Conservation (phyloP, 2,888 invertebrate species). For the Hedya salicella region DNA sequence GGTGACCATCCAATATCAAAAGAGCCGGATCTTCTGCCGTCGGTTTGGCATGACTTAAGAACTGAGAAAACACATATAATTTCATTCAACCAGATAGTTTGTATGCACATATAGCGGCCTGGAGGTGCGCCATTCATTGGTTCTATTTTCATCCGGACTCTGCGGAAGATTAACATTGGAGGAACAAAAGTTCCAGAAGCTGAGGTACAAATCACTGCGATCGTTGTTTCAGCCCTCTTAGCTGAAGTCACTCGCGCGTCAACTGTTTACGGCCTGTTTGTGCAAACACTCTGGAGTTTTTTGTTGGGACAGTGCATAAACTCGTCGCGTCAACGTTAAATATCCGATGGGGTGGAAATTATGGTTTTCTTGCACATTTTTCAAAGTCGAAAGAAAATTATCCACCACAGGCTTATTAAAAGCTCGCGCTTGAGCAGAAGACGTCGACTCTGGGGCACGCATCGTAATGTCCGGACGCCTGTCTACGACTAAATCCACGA, state of each 20-base stretch:
- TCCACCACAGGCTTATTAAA: neutral
- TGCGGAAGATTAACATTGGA: conserved; percentile 53
- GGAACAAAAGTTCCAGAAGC: conserved; percentile 53
- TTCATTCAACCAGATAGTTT: conserved; percentile 52
- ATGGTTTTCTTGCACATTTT: conserved; percentile 43
- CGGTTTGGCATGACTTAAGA: neutral
- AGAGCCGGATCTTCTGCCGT: neutral
- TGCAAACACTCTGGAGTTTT: conserved; percentile 49
- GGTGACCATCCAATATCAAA: neutral
- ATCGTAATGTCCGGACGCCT: neutral
- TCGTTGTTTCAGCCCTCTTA: conserved; percentile 52
- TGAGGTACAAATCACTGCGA: conserved; percentile 51
- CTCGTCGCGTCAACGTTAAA: conserved; percentile 57
- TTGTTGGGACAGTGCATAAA: conserved; percentile 50
- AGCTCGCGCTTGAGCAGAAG: too few relatives aligned
- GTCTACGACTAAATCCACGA: neutral
- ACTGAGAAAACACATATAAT: neutral
- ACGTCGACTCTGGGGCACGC: neutral
- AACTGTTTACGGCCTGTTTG: conserved; percentile 51
- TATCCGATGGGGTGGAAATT: conserved; percentile 51
- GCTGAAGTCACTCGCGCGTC: conserved; percentile 51
- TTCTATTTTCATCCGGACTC: conserved; percentile 51
- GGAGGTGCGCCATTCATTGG: conserved; percentile 53
- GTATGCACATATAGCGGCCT: conserved; percentile 38
- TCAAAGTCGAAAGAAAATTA: neutral